phyloP scores from a whole-genome alignment of 2,797 vertebrate genomes.

The Xerus rutilus region DNA sequence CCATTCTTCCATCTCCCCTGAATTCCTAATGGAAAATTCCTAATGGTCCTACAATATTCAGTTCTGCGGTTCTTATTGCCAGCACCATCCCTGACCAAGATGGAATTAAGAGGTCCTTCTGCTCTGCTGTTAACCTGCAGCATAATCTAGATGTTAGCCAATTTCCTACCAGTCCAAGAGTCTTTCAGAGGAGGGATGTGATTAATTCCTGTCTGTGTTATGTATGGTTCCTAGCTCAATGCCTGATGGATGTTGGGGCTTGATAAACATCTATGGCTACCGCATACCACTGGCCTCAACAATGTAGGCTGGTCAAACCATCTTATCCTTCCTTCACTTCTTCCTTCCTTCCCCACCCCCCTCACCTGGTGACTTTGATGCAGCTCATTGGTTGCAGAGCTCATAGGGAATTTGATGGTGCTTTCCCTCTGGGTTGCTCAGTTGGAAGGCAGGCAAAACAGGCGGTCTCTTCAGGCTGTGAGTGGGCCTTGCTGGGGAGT shows the following conservation, averaged over 20 bases:
- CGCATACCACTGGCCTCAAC: background rate
- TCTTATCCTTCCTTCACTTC: background rate
- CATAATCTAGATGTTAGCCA: background rate
- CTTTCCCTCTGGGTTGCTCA: constrained; percentile 67
- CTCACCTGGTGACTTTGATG: constrained; percentile 61
- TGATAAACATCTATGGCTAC: background rate
- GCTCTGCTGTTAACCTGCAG: background rate
- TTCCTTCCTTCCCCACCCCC: background rate
- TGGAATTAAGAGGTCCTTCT: background rate
- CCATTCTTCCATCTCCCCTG: background rate
- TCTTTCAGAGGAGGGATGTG: background rate
- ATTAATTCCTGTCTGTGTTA: background rate
- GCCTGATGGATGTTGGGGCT: background rate
- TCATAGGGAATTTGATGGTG: constrained; percentile 78
- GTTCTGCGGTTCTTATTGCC: background rate
- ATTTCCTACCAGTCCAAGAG: background rate
- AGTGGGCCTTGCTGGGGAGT: constrained; percentile 72
- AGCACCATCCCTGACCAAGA: background rate
- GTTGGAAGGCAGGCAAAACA: constrained; percentile 67
- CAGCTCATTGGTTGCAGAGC: constrained; percentile 29
- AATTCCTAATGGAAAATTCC: background rate
- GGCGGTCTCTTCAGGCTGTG: constrained; percentile 34
- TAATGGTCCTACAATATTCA: background rate
- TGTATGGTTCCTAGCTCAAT: background rate
- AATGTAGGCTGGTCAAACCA: background rate